Evolutionary conservation across 2,113 vertebrate species (phyloP).

Genomic region (Pimephales promelas): DNA sequence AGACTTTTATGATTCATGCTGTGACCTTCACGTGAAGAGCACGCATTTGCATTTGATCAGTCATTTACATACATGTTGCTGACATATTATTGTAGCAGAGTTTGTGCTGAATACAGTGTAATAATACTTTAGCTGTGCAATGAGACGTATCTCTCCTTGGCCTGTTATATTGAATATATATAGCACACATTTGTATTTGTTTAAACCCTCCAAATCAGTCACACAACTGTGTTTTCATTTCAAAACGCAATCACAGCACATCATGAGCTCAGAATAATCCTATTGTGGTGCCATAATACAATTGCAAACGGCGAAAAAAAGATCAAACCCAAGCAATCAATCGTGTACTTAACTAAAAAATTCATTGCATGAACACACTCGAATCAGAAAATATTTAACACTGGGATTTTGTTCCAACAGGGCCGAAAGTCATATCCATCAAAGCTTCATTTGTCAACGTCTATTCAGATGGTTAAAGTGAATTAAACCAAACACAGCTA

Average conservation of each 20-base stretch:
- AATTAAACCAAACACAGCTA: conserved; percentile 24
- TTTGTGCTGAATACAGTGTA: no score
- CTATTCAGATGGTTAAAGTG: background rate
- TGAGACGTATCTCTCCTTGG: no score
- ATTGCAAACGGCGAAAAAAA: background rate
- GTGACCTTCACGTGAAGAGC: conserved; percentile 1
- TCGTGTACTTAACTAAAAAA: background rate
- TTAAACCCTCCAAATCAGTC: background rate
- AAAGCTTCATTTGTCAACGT: conserved; percentile 1
- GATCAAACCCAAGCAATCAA: no score
- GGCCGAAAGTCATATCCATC: background rate
- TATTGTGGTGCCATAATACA: background rate
- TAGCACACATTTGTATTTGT: background rate
- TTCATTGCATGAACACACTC: background rate
- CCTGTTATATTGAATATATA: no score
- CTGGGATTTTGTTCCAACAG: background rate
- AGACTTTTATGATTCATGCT: background rate
- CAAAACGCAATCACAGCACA: background rate
- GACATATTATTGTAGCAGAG: no score
- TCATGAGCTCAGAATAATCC: background rate
- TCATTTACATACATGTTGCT: no score
- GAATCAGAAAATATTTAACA: background rate
- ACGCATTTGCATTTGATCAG: background rate
- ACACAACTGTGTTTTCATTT: background rate
- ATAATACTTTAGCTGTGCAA: no score